phyloP scores from a whole-genome alignment of 2,113 vertebrate genomes.

The Paramisgurnus dabryanus region DNA sequence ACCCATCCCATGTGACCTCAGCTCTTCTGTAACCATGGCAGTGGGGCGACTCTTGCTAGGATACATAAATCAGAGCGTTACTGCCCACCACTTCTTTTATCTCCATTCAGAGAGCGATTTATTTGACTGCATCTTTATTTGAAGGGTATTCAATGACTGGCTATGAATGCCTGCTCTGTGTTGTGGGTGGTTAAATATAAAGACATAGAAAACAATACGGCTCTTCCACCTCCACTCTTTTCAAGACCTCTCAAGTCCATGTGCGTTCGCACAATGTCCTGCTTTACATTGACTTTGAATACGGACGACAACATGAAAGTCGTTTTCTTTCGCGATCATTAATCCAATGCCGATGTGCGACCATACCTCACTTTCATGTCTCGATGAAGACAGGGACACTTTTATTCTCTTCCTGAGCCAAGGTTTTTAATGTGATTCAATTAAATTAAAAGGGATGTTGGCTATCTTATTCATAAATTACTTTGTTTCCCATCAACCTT shows the following conservation, averaged over 20 bases:
- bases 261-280: slow-evolving; percentile 36
- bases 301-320: slow-evolving; percentile 53
- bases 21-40: slow-evolving; percentile 71
- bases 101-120: slow-evolving; percentile 64
- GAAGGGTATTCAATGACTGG: slow-evolving; percentile 61
- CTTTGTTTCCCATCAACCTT: slow-evolving; percentile 63
- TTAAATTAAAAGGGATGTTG: slow-evolving; percentile 73
- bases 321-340: slow-evolving; percentile 56
- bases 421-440: slow-evolving; percentile 60
- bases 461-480: slow-evolving; percentile 69
- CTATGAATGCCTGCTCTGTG: slow-evolving; percentile 53
- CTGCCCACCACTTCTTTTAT: slow-evolving; percentile 67
- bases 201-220: slow-evolving; percentile 51
- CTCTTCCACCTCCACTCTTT: slow-evolving; percentile 39
- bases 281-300: slow-evolving; percentile 53
- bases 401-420: slow-evolving; percentile 27
- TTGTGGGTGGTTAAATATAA: slow-evolving; percentile 49
- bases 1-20: slow-evolving; percentile 55
- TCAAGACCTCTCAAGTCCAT: slow-evolving; percentile 26
- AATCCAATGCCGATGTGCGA: slow-evolving; percentile 52
- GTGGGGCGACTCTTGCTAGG: slow-evolving; percentile 56
- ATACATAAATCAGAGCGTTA: slow-evolving; percentile 71
- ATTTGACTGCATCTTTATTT: slow-evolving; percentile 64
- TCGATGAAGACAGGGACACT: slow-evolving; percentile 50
- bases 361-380: slow-evolving; percentile 61